Evolutionary conservation across 1,140 invertebrate genomes (phyloP).

Genomic region (Drosophila setifemur): DNA sequence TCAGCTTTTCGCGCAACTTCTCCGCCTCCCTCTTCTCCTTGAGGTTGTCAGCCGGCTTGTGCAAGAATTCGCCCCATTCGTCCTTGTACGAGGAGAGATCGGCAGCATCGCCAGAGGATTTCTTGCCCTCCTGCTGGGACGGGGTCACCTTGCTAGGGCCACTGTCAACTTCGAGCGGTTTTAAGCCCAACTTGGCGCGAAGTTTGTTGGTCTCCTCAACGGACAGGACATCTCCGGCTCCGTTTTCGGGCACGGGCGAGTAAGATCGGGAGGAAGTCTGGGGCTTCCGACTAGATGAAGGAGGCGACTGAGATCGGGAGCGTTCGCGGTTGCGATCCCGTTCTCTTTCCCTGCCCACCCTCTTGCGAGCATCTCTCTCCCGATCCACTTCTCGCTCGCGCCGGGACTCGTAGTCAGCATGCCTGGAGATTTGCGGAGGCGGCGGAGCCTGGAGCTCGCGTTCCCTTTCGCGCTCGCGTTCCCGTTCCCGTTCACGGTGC

Average conservation of each 20-base stretch:
- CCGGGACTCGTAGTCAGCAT: slow-evolving; percentile 62
- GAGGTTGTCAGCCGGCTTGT: slow-evolving; percentile 94
- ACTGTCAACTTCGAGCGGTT: slow-evolving; percentile 91
- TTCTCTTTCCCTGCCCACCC: slow-evolving; percentile 41
- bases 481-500: slow-evolving; percentile 27
- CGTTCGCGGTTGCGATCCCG: slow-evolving; percentile 54
- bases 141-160: slow-evolving; percentile 58
- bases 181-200: slow-evolving; percentile 95
- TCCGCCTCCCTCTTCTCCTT: slow-evolving; percentile 89
- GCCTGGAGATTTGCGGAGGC: slow-evolving; percentile 71
- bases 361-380: slow-evolving; percentile 61
- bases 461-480: slow-evolving; percentile 46
- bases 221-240: slow-evolving; percentile 87
- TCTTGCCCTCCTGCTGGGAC: slow-evolving; percentile 39
- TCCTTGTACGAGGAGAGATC: slow-evolving; percentile 86
- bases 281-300: slow-evolving; percentile 4
- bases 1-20: slow-evolving; percentile 92
- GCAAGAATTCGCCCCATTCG: slow-evolving; percentile 95
- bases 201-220: slow-evolving; percentile 96
- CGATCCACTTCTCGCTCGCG: slow-evolving; percentile 62
- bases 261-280: slow-evolving; percentile 27
- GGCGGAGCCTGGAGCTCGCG: slow-evolving; percentile 54
- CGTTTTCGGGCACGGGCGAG: slow-evolving; percentile 79
- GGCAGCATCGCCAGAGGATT: slow-evolving; percentile 60
- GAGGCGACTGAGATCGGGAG: slow-evolving; percentile 45